Evolutionary conservation across 2,888 invertebrate species (phyloP).

Genomic region (Troilus luridus): DNA sequence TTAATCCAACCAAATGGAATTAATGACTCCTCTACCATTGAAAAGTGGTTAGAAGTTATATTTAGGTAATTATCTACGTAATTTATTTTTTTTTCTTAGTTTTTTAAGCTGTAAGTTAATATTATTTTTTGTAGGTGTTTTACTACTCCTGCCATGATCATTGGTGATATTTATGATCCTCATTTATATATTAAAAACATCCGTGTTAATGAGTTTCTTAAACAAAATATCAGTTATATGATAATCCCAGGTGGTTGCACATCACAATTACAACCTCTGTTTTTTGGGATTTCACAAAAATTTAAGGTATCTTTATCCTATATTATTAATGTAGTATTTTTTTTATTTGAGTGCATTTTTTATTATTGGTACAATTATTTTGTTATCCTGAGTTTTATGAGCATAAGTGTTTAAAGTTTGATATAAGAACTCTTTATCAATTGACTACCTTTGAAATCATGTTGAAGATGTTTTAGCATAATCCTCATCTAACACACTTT

Average conservation of each 20-base stretch:
- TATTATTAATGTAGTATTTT: background rate
- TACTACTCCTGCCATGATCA: constrained; percentile 49
- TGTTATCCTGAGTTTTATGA: background rate
- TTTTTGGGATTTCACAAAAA: constrained; percentile 57
- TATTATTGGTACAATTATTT: background rate
- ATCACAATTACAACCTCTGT: constrained; percentile 61
- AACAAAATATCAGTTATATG: constrained; percentile 49
- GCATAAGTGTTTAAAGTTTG: background rate
- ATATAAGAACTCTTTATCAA: too few species aligned
- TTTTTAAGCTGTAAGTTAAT: background rate
- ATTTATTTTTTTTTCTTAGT: background rate
- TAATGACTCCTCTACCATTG: constrained; percentile 55
- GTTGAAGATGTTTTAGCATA: too few species aligned
- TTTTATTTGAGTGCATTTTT: background rate
- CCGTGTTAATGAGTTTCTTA: background rate
- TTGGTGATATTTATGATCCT: constrained; percentile 62
- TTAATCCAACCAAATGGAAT: constrained; percentile 55
- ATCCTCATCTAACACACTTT: too few species aligned
- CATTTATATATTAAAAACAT: constrained; percentile 58
- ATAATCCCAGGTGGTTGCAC: constrained; percentile 63
- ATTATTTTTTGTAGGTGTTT: background rate
- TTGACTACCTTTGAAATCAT: too few species aligned
- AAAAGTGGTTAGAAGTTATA: constrained; percentile 57
- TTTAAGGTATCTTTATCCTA: constrained; percentile 61
- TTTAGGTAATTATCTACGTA: constrained; percentile 40